These are phyloP conservation scores for Labia minor DNA, from an alignment of 2,888 invertebrate genomes.

Conservation along the genomic window DNA sequence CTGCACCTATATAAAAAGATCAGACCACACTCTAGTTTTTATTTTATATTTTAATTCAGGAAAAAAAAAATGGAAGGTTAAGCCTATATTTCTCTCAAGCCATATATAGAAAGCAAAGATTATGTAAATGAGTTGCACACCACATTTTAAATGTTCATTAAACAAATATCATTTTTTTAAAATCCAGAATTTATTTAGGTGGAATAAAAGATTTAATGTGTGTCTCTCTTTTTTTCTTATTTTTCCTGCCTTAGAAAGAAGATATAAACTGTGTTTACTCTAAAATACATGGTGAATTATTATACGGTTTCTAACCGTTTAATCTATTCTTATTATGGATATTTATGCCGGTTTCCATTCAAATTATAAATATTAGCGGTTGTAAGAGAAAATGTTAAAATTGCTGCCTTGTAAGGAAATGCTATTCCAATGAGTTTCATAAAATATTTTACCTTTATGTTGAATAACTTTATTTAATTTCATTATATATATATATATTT, in stretches of 20 bases:
- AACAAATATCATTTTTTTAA: conserved; percentile 13
- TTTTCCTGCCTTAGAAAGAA: neutral
- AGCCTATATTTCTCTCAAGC: conserved; percentile 13
- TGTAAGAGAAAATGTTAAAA: too few relatives aligned
- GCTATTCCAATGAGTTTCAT: too few relatives aligned
- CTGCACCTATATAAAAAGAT: neutral
- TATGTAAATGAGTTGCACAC: neutral
- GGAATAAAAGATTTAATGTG: neutral
- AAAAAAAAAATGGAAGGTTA: neutral
- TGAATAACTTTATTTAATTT: too few relatives aligned
- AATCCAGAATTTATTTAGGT: neutral
- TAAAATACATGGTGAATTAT: too few relatives aligned
- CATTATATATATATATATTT: too few relatives aligned
- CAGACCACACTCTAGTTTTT: neutral
- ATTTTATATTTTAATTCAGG: neutral
- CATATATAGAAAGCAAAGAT: neutral
- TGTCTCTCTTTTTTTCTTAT: neutral
- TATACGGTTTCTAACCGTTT: too few relatives aligned
- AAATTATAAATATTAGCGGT: too few relatives aligned
- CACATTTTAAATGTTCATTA: conserved; percentile 7
- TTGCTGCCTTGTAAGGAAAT: too few relatives aligned
- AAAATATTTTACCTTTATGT: too few relatives aligned
- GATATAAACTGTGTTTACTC: neutral
- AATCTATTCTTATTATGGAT: too few relatives aligned
- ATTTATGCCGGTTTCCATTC: too few relatives aligned